Evolutionary conservation across 2,888 invertebrate species (phyloP).

Genomic region (Neoascia interrupta): DNA sequence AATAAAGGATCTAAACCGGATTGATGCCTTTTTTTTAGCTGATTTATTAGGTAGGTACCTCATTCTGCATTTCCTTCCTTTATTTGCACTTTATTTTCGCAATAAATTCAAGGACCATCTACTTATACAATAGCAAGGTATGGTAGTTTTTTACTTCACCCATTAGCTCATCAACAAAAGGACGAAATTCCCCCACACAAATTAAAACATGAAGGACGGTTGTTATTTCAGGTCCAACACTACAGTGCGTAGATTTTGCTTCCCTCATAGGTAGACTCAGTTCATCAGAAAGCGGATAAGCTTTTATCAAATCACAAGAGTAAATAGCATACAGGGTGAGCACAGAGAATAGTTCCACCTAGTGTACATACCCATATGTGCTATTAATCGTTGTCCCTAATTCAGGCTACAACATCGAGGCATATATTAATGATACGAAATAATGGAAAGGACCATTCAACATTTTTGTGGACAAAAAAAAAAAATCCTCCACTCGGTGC

Average conservation of each 20-base stretch:
- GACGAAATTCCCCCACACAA: constrained; percentile 54
- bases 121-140: not conserved
- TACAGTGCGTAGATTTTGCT: not conserved
- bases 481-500: constrained; percentile 37
- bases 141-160: constrained; percentile 13
- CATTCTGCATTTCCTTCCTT: constrained; percentile 30
- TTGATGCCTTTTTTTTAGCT: constrained; percentile 14
- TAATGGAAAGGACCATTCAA: constrained; percentile 60
- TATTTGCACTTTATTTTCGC: constrained; percentile 54
- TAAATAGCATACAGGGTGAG: constrained; percentile 49
- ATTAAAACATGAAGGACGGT: constrained; percentile 13
- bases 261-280: constrained; percentile 4
- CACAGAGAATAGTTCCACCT: not conserved
- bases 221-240: constrained; percentile 57
- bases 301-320: constrained; percentile 60
- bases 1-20: constrained; percentile 6
- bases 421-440: constrained; percentile 52
- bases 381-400: constrained; percentile 39
- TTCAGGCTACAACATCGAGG: constrained; percentile 7
- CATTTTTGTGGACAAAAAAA: constrained; percentile 30
- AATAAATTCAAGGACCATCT: constrained; percentile 48
- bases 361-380: not conserved
- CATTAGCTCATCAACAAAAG: constrained; percentile 18
- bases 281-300: constrained; percentile 48
- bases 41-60: not conserved